These are phyloP conservation scores for Mallotus villosus DNA, from an alignment of 2,797 vertebrate species.

Conservation along the genomic window DNA sequence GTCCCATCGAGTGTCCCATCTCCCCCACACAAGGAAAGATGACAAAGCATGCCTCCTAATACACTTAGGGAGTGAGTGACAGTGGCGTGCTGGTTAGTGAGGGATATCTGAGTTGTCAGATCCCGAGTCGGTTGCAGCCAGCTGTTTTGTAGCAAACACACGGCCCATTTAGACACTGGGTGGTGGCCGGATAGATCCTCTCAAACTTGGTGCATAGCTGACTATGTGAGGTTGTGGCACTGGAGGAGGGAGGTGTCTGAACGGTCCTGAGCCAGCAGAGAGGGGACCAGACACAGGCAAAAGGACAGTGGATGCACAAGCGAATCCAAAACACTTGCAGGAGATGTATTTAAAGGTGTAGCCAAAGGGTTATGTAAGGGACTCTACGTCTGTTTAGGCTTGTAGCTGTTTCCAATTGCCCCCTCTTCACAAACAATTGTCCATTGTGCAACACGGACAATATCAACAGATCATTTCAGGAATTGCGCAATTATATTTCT, in stretches of 20 bases:
- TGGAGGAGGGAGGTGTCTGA: constrained; percentile 24
- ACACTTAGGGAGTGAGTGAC: constrained; percentile 48
- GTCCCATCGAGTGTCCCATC: constrained; percentile 48
- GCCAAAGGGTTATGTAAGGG: background rate
- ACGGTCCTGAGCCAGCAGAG: constrained; percentile 17
- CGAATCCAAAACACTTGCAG: background rate
- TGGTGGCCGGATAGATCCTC: constrained; percentile 34
- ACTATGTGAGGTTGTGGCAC: constrained; percentile 43
- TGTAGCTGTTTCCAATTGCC: no score
- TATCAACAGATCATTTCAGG: no score
- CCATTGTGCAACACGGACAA: no score
- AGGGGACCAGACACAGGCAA: background rate
- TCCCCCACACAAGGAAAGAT: constrained; percentile 26
- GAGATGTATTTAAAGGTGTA: background rate
- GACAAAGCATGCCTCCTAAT: constrained; percentile 14
- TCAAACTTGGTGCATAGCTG: constrained; percentile 40
- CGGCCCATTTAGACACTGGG: constrained; percentile 44
- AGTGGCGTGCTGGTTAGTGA: background rate
- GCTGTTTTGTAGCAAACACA: constrained; percentile 61
- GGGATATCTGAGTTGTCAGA: constrained; percentile 58
- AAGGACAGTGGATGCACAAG: no score
- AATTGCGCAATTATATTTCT: no score
- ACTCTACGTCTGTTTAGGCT: no score
- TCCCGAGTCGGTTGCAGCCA: constrained; percentile 63
- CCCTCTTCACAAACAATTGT: no score